These are phyloP conservation scores for Paracanthobrama guichenoti DNA, from an alignment of 2,113 vertebrate genomes.

Conservation along the genomic window DNA sequence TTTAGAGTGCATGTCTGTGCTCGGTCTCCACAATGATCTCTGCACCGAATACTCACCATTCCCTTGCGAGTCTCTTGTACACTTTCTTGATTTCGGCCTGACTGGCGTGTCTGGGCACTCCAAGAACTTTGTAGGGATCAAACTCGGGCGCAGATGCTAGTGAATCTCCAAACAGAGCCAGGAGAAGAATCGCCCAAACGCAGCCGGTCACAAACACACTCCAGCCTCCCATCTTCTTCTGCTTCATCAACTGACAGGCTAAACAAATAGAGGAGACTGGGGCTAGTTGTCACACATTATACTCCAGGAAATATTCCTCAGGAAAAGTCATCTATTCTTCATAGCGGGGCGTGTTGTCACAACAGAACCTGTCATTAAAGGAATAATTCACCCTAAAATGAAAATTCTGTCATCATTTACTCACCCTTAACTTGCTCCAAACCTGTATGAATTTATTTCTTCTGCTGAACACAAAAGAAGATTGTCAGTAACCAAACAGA, in stretches of 20 bases:
- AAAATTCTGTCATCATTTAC: too few relatives aligned
- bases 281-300: neutral
- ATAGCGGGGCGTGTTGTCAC: neutral
- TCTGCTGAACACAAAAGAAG: too few relatives aligned
- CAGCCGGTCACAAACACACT: neutral
- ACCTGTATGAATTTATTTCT: too few relatives aligned
- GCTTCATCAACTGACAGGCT: neutral
- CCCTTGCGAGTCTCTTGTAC: constrained; percentile 90
- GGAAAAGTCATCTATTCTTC: too few relatives aligned
- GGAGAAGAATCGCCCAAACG: constrained; percentile 68
- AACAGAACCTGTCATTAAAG: neutral
- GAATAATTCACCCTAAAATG: too few relatives aligned
- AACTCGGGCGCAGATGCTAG: constrained; percentile 76
- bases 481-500: too few relatives aligned
- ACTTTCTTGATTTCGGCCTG: constrained; percentile 92
- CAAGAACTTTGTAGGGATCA: constrained; percentile 88
- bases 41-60: constrained; percentile 81
- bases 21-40: neutral
- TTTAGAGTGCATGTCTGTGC: neutral
- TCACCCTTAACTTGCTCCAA: too few relatives aligned
- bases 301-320: neutral
- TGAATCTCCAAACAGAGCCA: constrained; percentile 66
- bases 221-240: constrained; percentile 44
- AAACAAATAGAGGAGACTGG: neutral
- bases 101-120: constrained; percentile 82